Conservation (phyloP, 2,888 invertebrate species). For the Hofmannophila pseudospretella region DNA sequence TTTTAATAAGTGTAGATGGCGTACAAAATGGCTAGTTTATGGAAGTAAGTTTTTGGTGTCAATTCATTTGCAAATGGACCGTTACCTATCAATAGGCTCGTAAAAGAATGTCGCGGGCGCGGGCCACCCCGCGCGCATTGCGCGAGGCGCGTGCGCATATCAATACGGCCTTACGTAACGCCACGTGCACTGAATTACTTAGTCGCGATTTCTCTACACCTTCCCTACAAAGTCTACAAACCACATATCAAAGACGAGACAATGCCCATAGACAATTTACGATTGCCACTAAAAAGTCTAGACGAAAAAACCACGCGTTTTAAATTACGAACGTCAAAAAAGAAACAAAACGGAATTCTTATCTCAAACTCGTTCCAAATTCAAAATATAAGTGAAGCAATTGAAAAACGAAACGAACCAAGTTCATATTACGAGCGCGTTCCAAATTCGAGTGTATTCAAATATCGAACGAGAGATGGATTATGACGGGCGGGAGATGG, state of each 20-base stretch:
- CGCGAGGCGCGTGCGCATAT: constrained; percentile 51
- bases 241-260: constrained; percentile 49
- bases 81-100: constrained; percentile 24
- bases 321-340: constrained; percentile 32
- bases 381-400: constrained; percentile 75
- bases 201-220: constrained; percentile 67
- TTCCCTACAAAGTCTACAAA: constrained; percentile 16
- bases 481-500: constrained; percentile 54
- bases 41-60: too few species aligned
- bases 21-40: too few species aligned
- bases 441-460: constrained; percentile 74
- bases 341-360: constrained; percentile 41
- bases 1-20: too few species aligned
- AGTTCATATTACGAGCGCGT: constrained; percentile 70
- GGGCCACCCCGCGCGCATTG: constrained; percentile 54
- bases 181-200: constrained; percentile 64
- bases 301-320: constrained; percentile 16
- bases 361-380: constrained; percentile 67
- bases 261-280: constrained; percentile 40
- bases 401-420: constrained; percentile 73
- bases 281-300: constrained; percentile 15
- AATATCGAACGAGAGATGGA: constrained; percentile 71
- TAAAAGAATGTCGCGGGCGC: constrained; percentile 56
- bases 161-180: constrained; percentile 56
- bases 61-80: too few species aligned